A percentile compares a stretch with the other conserved stretches of the same genome.
Evolutionary conservation across 1,140 invertebrate genomes (phyloP).

Genomic region (Leptinotarsa undecemlineata): DNA sequence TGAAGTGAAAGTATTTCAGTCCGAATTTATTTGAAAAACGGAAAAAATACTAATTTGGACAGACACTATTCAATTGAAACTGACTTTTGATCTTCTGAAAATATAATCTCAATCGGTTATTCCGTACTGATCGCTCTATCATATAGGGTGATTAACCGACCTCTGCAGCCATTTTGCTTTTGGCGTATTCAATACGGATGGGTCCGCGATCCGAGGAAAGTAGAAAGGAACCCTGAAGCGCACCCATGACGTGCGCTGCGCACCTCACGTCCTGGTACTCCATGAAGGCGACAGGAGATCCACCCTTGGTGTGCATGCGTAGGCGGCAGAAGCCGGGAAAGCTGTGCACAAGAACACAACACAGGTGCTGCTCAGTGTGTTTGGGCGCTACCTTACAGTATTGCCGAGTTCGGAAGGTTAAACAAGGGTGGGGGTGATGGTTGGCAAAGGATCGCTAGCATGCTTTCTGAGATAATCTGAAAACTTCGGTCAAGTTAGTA

Average conservation of each 20-base stretch:
- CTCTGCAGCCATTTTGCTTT: conserved; percentile 91
- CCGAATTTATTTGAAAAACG: too few species aligned
- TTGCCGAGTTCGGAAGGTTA: not conserved
- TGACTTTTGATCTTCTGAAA: too few species aligned
- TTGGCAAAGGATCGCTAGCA: too few species aligned
- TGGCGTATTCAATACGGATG: conserved; percentile 97
- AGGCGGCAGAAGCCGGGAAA: conserved; percentile 96
- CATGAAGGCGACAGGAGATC: conserved; percentile 92
- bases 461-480: too few species aligned
- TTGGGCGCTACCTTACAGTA: conserved; percentile 15
- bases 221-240: conserved; percentile 91
- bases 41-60: too few species aligned
- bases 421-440: too few species aligned
- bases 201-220: conserved; percentile 92
- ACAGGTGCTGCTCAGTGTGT: conserved; percentile 49
- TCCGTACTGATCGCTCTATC: not conserved
- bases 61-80: too few species aligned
- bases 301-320: conserved; percentile 94
- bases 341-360: conserved; percentile 67
- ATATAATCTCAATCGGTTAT: not conserved
- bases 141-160: conserved; percentile 57
- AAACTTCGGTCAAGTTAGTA: too few species aligned
- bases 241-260: conserved; percentile 86
- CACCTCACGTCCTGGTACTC: conserved; percentile 91
- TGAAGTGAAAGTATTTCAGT: too few species aligned